Evolutionary conservation across 2,113 vertebrate genomes (phyloP), one percentile per base, ranked within the genome.

Genomic region (Pongo pygmaeus): DNA sequence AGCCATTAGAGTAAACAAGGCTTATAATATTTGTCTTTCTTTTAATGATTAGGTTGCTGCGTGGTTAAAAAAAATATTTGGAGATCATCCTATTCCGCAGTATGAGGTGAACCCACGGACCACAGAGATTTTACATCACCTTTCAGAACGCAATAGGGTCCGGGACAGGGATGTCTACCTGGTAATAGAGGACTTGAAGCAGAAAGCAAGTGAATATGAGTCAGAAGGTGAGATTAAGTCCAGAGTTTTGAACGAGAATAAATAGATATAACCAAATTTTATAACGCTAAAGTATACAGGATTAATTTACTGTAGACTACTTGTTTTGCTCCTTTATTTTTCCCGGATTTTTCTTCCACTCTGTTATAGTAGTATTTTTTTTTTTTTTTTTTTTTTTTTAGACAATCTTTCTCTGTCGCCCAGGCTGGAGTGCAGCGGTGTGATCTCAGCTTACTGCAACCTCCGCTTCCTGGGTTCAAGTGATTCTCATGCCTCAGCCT

Each of bases 51-150:
- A 99, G 99, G 98, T 99, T 87, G 97, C 97, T 89, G 86, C 32
- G 57, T 99, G 99, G 99, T 98, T 99, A 69, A 98, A 98, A 93
- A 88, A 98, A 1, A 93, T 99, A 57, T 99, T 98, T 91, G 98
- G 97, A 5, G 50, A 99, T 75, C 67, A 92, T 69, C 91, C 97
- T 14, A 10, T 99, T 81, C 99, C 99, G 5, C 17, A 67, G 0
- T 99, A 99, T 30, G 98, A 99, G 94, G 98, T 99, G 64, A 99
- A 99, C 97, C 89, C 97, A 3, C 92, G 98, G 93, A 99, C 99
- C 0, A 96, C 99, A 55, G 98, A 99, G 61, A 72, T 99, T 64
- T 98, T 99, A 93, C 97, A 99, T 87, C 97, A 99, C 61, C 93
- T 99, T 57, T 97, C 96, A 9, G 95, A 98, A 93, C 89, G 16